Percentiles rank a stretch among this genome's conserved stretches.
phyloP scores from a whole-genome alignment of 1,140 invertebrate genomes.

The Macrostomum lignano region DNA sequence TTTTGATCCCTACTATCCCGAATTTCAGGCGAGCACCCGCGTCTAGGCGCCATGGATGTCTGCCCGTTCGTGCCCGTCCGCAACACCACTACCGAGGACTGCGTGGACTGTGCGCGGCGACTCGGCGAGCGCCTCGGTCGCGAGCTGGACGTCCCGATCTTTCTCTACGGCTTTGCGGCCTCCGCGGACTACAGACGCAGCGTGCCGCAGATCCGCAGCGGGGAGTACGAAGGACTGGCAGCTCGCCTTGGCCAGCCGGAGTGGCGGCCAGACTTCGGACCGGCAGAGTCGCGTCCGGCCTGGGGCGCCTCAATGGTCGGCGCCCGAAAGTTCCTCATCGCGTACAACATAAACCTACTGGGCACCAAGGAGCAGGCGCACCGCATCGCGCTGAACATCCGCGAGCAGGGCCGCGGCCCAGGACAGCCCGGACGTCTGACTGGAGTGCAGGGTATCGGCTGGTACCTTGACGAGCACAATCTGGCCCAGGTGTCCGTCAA shows the following conservation, averaged over 20 bases:
- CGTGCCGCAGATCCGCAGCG: conserved; percentile 32
- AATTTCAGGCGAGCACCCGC: conserved; percentile 32
- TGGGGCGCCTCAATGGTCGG: conserved; percentile 36
- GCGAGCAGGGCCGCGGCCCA: conserved; percentile 31
- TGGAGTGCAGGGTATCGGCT: conserved; percentile 34
- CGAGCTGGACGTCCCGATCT: conserved; percentile 32
- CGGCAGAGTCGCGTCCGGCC: conserved; percentile 29
- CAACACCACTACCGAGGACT: conserved; percentile 32
- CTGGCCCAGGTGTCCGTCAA: conserved; percentile 37
- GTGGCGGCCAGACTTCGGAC: conserved; percentile 34
- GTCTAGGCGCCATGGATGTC: conserved; percentile 36
- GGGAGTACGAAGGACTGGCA: conserved; percentile 34
- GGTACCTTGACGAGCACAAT: conserved; percentile 35
- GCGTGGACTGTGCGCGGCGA: conserved; percentile 31
- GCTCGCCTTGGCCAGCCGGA: conserved; percentile 10
- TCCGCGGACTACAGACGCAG: conserved; percentile 28
- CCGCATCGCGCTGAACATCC: conserved; percentile 33
- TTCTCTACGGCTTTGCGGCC: conserved; percentile 31
- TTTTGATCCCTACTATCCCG: no score
- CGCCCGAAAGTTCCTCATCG: conserved; percentile 35
- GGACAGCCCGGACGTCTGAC: conserved; percentile 26
- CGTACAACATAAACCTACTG: conserved; percentile 36
- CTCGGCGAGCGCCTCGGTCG: conserved; percentile 30
- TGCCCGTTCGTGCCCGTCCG: conserved; percentile 36
- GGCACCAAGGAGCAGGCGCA: conserved; percentile 38